These are phyloP conservation scores for Meloe dianella DNA, from an alignment of 2,888 invertebrate species.

Conservation along the genomic window DNA sequence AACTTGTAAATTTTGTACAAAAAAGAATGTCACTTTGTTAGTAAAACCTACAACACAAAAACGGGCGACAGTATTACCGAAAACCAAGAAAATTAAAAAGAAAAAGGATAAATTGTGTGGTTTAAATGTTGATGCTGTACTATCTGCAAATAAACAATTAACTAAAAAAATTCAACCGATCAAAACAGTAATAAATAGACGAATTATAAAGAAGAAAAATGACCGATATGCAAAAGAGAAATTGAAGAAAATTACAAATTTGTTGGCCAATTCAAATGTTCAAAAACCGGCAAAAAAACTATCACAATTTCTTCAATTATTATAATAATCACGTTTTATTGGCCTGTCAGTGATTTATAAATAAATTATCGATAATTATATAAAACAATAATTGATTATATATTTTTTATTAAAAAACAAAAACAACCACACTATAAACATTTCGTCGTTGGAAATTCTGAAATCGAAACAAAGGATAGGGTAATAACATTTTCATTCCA, in stretches of 20 bases:
- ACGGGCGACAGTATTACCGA: background rate
- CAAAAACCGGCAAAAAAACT: slow-evolving; percentile 19
- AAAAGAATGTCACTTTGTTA: slow-evolving; percentile 34
- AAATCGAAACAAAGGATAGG: slow-evolving; percentile 11
- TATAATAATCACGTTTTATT: slow-evolving; percentile 11
- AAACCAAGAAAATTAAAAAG: slow-evolving; percentile 48
- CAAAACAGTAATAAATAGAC: slow-evolving; percentile 17
- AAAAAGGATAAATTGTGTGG: slow-evolving; percentile 58
- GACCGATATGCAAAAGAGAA: slow-evolving; percentile 29
- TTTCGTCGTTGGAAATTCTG: slow-evolving; percentile 33
- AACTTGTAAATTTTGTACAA: slow-evolving; percentile 46
- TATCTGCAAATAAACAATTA: slow-evolving; percentile 15
- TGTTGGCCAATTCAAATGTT: slow-evolving; percentile 29
- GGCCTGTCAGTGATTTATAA: background rate
- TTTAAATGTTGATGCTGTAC: slow-evolving; percentile 48
- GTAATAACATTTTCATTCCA: slow-evolving; percentile 62
- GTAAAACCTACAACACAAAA: slow-evolving; percentile 30
- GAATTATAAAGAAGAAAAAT: slow-evolving; percentile 24
- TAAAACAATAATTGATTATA: slow-evolving; percentile 30
- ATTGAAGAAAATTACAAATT: slow-evolving; percentile 24
- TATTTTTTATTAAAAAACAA: slow-evolving; percentile 35
- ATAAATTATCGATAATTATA: slow-evolving; percentile 22
- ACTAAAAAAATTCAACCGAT: background rate
- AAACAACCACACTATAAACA: slow-evolving; percentile 38
- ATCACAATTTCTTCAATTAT: slow-evolving; percentile 19